Evolutionary conservation across 1,140 invertebrate species (phyloP).

Genomic region (Oreohelix idahoensis): DNA sequence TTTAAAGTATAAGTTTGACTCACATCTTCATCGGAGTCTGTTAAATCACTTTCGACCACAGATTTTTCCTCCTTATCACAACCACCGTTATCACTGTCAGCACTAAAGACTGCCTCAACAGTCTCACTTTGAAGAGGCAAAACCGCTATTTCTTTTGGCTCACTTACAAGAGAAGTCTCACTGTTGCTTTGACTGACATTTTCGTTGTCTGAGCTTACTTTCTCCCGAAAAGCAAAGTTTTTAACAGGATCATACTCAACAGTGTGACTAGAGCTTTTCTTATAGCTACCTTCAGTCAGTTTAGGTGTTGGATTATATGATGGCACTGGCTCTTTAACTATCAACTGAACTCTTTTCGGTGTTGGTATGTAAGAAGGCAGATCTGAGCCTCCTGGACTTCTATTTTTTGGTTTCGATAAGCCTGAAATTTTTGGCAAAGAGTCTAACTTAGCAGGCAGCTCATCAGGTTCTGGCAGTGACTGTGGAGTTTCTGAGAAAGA

Average conservation of each 20-base stretch:
- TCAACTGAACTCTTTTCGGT: constrained; percentile 8
- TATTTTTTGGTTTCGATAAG: not conserved
- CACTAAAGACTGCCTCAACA: constrained; percentile 19
- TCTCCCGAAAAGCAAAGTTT: constrained; percentile 44
- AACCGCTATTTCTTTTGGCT: constrained; percentile 42
- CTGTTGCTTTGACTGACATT: constrained; percentile 47
- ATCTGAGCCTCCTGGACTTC: too few relatives aligned
- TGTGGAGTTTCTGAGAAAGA: constrained; percentile 4
- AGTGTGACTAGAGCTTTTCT: constrained; percentile 12
- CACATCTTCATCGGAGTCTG: constrained; percentile 25
- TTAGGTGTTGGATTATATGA: constrained; percentile 36
- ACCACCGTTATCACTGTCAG: not conserved
- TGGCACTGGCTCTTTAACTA: constrained; percentile 14
- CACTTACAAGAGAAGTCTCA: not conserved
- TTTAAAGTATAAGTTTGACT: not conserved
- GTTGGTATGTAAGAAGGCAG: constrained; percentile 23
- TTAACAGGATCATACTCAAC: constrained; percentile 65
- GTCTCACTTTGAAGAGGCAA: constrained; percentile 27
- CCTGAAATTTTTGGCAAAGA: constrained; percentile 31
- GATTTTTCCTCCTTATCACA: not conserved
- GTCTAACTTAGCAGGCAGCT: not conserved
- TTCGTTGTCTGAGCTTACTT: constrained; percentile 24
- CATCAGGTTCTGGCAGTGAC: constrained; percentile 3
- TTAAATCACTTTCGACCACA: constrained; percentile 15
- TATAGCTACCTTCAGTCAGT: not conserved